phyloP scores from a whole-genome alignment of 2,113 vertebrate species.

The Archocentrus centrarchus region DNA sequence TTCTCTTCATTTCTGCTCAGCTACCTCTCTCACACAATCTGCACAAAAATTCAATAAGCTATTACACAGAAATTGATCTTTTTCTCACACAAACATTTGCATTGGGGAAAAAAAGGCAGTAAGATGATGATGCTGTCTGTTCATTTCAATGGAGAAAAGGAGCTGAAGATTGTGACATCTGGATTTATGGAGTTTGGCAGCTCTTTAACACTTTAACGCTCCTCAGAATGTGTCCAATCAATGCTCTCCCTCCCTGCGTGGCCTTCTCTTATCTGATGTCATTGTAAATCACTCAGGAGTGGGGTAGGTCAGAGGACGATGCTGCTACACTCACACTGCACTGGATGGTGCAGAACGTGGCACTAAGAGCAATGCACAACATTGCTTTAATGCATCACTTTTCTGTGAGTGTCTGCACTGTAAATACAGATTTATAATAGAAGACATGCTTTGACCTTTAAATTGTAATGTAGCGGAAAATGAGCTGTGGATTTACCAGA shows the following conservation, averaged over 20 bases:
- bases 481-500: constrained; percentile 59
- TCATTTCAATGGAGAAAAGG: constrained; percentile 39
- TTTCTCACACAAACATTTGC: constrained; percentile 75
- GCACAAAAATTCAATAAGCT: constrained; percentile 74
- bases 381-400: constrained; percentile 19
- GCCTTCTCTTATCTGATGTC: constrained; percentile 72
- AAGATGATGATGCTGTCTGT: constrained; percentile 24
- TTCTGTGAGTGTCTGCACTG: constrained; percentile 17
- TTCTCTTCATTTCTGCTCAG: constrained; percentile 61
- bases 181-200: constrained; percentile 80
- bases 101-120: constrained; percentile 54
- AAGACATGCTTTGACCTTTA: constrained; percentile 63
- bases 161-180: constrained; percentile 30
- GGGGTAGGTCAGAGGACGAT: constrained; percentile 49
- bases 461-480: constrained; percentile 62
- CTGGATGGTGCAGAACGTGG: constrained; percentile 25
- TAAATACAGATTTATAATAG: constrained; percentile 34
- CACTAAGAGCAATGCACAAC: constrained; percentile 23
- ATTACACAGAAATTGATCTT: constrained; percentile 75
- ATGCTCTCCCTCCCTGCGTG: constrained; percentile 51
- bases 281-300: constrained; percentile 71
- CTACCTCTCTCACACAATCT: constrained; percentile 56
- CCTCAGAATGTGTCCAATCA: constrained; percentile 76
- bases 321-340: constrained; percentile 3
- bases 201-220: constrained; percentile 75